A percentile compares a stretch with the other conserved stretches of the same genome.
These are phyloP conservation scores for Mimas tiliae DNA, from an alignment of 2,888 invertebrate genomes.

Conservation along the genomic window DNA sequence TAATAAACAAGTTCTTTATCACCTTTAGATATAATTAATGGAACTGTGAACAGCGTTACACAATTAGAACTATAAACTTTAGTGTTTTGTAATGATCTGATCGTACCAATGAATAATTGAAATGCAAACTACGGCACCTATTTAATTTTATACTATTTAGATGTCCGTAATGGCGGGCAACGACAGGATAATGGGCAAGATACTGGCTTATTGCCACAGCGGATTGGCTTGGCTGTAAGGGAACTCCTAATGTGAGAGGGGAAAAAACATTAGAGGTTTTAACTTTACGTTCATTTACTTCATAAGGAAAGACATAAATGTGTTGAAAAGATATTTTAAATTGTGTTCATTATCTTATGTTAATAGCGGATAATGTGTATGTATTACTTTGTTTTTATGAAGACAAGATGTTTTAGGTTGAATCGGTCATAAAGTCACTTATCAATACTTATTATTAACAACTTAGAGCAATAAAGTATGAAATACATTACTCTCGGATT, in stretches of 20 bases:
- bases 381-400: neutral
- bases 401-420: neutral
- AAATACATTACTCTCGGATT: neutral
- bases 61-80: constrained; percentile 43
- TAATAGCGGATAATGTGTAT: neutral
- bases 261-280: constrained; percentile 13
- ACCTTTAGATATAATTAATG: constrained; percentile 56
- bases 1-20: constrained; percentile 54
- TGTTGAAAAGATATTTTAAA: constrained; percentile 11
- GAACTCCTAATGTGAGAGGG: constrained; percentile 20
- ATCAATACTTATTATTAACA: neutral
- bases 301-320: constrained; percentile 10
- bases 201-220: constrained; percentile 23
- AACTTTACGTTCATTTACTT: constrained; percentile 13
- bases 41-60: constrained; percentile 45
- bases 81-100: constrained; percentile 33
- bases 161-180: constrained; percentile 21
- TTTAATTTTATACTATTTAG: constrained; percentile 22
- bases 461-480: neutral
- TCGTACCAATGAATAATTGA: constrained; percentile 21
- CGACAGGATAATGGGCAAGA: constrained; percentile 18
- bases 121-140: constrained; percentile 23
- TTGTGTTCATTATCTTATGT: constrained; percentile 11
- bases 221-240: constrained; percentile 22
- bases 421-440: neutral